Evolutionary conservation across 2,113 vertebrate species (phyloP).

Genomic region (Seriola quinqueradiata): DNA sequence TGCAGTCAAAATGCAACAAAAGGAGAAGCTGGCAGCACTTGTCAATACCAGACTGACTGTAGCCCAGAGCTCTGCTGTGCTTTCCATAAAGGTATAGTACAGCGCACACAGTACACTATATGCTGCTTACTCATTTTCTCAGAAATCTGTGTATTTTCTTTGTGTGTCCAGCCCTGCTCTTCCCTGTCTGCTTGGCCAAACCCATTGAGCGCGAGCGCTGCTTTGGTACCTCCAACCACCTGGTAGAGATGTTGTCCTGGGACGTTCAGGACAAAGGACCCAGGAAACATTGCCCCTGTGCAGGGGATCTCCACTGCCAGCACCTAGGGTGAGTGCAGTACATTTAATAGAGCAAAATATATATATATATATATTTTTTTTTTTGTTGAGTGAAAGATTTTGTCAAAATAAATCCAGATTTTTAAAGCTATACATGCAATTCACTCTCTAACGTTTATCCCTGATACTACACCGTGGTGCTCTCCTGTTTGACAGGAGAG

Average conservation of each 20-base stretch:
- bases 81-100: constrained; percentile 88
- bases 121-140: background rate
- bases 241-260: constrained; percentile 91
- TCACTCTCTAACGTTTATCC: background rate
- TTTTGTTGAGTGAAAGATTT: background rate
- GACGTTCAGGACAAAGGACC: constrained; percentile 86
- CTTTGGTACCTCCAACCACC: constrained; percentile 85
- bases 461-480: background rate
- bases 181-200: constrained; percentile 91
- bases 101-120: background rate
- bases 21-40: constrained; percentile 92
- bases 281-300: constrained; percentile 91
- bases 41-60: constrained; percentile 91
- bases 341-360: background rate
- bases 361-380: background rate
- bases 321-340: constrained; percentile 85
- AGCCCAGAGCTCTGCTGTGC: constrained; percentile 90
- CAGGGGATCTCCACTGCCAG: constrained; percentile 90
- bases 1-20: constrained; percentile 84
- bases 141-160: background rate
- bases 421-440: background rate
- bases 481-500: constrained; percentile 69
- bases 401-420: too few species aligned
- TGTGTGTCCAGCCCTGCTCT: constrained; percentile 86
- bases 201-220: constrained; percentile 90